phyloP scores from a whole-genome alignment of 1,140 invertebrate genomes.

The Diploscapter pachys region DNA sequence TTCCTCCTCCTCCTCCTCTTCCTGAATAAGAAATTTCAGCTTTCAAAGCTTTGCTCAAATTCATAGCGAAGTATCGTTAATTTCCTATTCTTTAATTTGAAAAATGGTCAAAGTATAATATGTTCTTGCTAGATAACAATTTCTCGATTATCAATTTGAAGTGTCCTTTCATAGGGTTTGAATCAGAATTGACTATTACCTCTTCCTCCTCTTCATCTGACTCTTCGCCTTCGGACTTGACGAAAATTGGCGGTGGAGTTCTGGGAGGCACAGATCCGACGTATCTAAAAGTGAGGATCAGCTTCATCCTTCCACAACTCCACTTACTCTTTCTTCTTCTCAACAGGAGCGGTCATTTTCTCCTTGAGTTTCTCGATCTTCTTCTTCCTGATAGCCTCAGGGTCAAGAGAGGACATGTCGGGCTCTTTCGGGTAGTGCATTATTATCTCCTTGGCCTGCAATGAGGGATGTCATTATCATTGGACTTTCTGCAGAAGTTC shows the following conservation, averaged over 20 bases:
- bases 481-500: neutral
- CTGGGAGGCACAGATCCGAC: slow-evolving; percentile 43
- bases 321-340: slow-evolving; percentile 1
- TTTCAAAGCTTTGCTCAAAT: too few relatives aligned
- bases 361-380: slow-evolving; percentile 2
- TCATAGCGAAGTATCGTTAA: too few relatives aligned
- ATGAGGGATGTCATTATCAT: neutral
- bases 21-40: neutral
- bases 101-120: too few relatives aligned
- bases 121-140: too few relatives aligned
- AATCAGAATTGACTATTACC: too few relatives aligned
- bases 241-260: slow-evolving; percentile 37
- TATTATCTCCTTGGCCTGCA: slow-evolving; percentile 52
- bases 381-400: slow-evolving; percentile 26
- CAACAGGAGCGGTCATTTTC: neutral
- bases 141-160: too few relatives aligned
- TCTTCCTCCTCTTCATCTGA: slow-evolving; percentile 52
- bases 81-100: too few relatives aligned
- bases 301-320: neutral
- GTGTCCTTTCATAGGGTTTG: too few relatives aligned
- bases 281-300: neutral
- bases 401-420: slow-evolving; percentile 39
- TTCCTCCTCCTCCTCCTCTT: slow-evolving; percentile 36
- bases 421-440: slow-evolving; percentile 49
- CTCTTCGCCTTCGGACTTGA: slow-evolving; percentile 44